Evolutionary conservation across 2,888 invertebrate genomes (phyloP), one percentile per base, ranked within the genome.

Genomic region (Vandiemenella viatica): DNA sequence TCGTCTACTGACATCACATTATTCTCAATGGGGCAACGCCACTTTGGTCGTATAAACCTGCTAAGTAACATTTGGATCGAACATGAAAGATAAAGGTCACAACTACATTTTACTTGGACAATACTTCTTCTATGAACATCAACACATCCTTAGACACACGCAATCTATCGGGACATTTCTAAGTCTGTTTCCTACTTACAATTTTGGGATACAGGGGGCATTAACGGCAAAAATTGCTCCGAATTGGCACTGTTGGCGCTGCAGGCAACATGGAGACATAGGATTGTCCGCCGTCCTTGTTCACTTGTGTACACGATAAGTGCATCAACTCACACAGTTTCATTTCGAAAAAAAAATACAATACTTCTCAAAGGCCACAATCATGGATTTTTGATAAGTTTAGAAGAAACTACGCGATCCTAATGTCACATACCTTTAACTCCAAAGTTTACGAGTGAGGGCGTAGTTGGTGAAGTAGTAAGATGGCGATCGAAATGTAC

Each of bases 171-270:
- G 57, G 50, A 52, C 49, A 52, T 51, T 52, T 55, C 49, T 49
- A 53, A 55, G 52, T 50, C 53, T 55, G 50, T 53, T 55, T 53
- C 54, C 50, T 55, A 56, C 56, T 56, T 56, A 56, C 56, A 50
- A 52, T 51, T 55, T 55, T 52, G 49, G 67, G 68, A 70, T 67
- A 70, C 69, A 76, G 76, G 76, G 76, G 76, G 76, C 76, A 76
- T 76, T 74, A 68, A 68, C 71, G 69, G 71, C 72, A 71, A 73
- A 76, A 75, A 75, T 74, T 75, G 73, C 75, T 66, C 66, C 69
- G 72, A 75, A 74, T 76, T 73, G 75, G 75, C 76, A 76, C 75
- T 67, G 75, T 71, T 72, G 75, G 76, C 76, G 76, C 76, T 76
- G 76, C 71, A 74, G 74, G 75, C 75, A 75, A 73, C 68, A 72